Conservation (phyloP, 2,113 vertebrate genomes). For the Chamaetylas fuelleborni region DNA sequence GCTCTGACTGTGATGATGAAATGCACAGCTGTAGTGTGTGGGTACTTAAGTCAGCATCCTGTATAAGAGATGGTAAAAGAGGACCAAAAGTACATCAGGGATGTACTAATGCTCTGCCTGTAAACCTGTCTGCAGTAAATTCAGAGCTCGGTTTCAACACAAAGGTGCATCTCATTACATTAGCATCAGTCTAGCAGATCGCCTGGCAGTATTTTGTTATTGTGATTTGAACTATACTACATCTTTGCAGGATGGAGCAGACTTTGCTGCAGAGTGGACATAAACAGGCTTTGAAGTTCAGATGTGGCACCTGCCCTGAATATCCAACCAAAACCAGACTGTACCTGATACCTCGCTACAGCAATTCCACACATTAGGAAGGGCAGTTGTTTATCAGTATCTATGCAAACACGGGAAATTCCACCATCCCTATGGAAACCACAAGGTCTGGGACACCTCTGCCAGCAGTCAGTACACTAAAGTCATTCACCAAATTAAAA, state of each 20-base stretch:
- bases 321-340: not conserved
- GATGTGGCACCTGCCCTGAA: not conserved
- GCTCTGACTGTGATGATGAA: not conserved
- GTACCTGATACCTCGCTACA: fast-evolving
- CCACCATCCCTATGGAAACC: not conserved
- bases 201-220: not conserved
- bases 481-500: not conserved
- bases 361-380: not conserved
- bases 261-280: not conserved
- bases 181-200: not conserved
- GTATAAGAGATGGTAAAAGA: not conserved
- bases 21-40: not conserved
- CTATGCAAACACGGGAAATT: not conserved
- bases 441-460: not conserved
- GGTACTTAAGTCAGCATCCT: not conserved
- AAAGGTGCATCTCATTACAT: not conserved
- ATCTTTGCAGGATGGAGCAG: not conserved
- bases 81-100: not conserved
- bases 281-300: not conserved
- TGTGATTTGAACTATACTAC: not conserved
- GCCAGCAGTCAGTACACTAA: not conserved
- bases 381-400: not conserved
- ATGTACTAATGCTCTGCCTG: not conserved
- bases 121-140: not conserved
- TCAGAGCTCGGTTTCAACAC: not conserved